Base-by-base conservation (phyloP, 1,140 invertebrate genomes). In the Nebria ingens region DNA sequence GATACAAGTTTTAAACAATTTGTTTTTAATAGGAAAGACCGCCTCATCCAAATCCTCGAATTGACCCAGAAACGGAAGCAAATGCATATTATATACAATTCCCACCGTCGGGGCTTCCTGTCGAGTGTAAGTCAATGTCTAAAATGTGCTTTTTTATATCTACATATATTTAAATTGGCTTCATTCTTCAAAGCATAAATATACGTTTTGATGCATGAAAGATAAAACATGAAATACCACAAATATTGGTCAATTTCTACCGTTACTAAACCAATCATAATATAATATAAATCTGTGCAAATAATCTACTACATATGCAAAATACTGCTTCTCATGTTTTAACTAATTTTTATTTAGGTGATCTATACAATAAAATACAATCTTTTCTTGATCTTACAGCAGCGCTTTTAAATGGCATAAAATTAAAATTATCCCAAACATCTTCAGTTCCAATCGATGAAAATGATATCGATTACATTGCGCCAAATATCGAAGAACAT, bases 81-180 rank as follows among this genome's bases (percentile, higher is more conserved):
- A 68, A 67, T 50, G 67, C 75, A 17, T 75, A 75, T 61, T 78
- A 76, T 57, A 76, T 78, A 51, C 67, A 74, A 0, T 79, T 76
- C 61, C 75, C 76, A 25, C 72, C 74, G 2, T 76, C 74, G 2
- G 76, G 76, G 55, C 60, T 73, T 55, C 71, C 76, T 3, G 60
- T 75, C 50, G 64, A 71, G 58, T 65, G 76, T 78, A 62, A 69
- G 66, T 62, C 6, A 45, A 45, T 17, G 9, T 45, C 15, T 45
- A 17, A n/a, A n/a, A n/a, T n/a, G n/a, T n/a, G n/a, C n/a, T n/a
- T n/a, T n/a, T n/a, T n/a, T n/a, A n/a, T n/a, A n/a, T n/a, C n/a
- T n/a, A n/a, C n/a, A n/a, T n/a, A n/a, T n/a, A n/a, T n/a, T n/a
- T n/a, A n/a, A n/a, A n/a, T n/a, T n/a, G n/a, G n/a, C n/a, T n/a